Evolutionary conservation across 2,888 invertebrate species (phyloP).

Genomic region (Eubasilissa splendida): DNA sequence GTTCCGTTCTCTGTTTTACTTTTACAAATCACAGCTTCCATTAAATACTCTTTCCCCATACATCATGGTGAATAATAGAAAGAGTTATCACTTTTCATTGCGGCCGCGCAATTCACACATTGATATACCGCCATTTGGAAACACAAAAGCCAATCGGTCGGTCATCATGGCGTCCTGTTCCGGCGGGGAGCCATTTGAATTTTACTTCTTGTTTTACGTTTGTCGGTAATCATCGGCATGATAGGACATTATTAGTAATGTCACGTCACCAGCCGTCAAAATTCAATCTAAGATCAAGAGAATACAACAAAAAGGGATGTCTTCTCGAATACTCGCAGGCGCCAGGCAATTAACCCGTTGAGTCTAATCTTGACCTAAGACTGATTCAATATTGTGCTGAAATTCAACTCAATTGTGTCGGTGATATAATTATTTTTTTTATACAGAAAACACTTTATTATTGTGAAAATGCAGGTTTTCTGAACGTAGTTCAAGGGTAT

Average conservation of each 20-base stretch:
- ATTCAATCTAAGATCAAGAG: neutral
- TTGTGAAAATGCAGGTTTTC: too few species aligned
- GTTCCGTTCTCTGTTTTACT: conserved; percentile 2
- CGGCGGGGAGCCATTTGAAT: conserved; percentile 16
- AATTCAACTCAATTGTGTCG: too few species aligned
- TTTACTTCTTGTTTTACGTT: conserved; percentile 10
- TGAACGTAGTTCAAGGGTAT: too few species aligned
- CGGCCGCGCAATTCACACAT: neutral
- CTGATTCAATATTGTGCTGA: too few species aligned
- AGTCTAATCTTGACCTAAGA: too few species aligned
- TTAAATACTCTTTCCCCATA: neutral
- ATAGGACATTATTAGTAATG: neutral
- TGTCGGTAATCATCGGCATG: neutral
- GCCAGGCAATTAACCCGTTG: too few species aligned
- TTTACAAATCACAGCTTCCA: neutral
- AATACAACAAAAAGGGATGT: neutral
- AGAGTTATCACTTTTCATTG: conserved; percentile 10
- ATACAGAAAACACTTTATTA: too few species aligned
- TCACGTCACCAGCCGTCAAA: conserved; percentile 3
- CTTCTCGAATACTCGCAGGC: neutral
- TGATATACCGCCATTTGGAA: conserved; percentile 26
- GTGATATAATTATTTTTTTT: too few species aligned
- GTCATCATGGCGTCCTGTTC: conserved; percentile 10
- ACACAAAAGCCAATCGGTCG: conserved; percentile 26
- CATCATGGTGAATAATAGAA: conserved; percentile 11